Percentiles rank a stretch among this genome's conserved stretches.
These are phyloP conservation scores for Cataglyphis rosenhaueri DNA, from an alignment of 2,888 invertebrate species.

Conservation along the genomic window DNA sequence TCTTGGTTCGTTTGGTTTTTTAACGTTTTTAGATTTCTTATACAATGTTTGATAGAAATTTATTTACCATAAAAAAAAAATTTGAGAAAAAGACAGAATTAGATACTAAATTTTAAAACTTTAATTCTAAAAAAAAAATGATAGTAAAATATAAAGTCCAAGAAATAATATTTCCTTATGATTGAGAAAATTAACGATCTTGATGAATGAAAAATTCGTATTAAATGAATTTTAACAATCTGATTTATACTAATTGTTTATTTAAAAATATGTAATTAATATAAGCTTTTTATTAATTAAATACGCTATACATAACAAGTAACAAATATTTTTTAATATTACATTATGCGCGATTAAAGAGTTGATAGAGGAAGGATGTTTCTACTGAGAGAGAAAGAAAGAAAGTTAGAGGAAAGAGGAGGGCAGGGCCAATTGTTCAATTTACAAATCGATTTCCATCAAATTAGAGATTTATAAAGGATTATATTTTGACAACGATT, in stretches of 20 bases:
- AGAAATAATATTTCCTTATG: neutral
- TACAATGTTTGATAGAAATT: neutral
- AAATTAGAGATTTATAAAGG: constrained; percentile 7
- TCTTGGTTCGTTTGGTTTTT: constrained; percentile 12
- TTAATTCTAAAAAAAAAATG: neutral
- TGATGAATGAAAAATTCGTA: neutral
- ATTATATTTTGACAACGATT: neutral
- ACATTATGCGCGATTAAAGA: neutral
- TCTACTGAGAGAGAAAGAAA: neutral
- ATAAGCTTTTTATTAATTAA: neutral
- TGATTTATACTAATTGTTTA: neutral
- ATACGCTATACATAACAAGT: neutral
- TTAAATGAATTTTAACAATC: neutral
- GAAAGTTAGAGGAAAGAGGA: neutral
- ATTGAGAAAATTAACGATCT: neutral
- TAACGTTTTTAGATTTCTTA: constrained; percentile 16
- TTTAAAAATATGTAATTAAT: neutral
- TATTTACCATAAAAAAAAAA: neutral
- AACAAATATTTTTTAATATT: neutral
- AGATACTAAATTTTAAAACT: neutral
- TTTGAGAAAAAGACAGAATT: neutral
- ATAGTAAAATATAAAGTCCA: neutral
- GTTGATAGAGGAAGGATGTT: neutral
- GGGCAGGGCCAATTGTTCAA: neutral
- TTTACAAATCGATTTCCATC: neutral